Percentiles rank a stretch among this genome's conserved stretches.
These are phyloP conservation scores for Sphaerophoria rueppellii DNA, from an alignment of 2,888 invertebrate species.

Conservation along the genomic window DNA sequence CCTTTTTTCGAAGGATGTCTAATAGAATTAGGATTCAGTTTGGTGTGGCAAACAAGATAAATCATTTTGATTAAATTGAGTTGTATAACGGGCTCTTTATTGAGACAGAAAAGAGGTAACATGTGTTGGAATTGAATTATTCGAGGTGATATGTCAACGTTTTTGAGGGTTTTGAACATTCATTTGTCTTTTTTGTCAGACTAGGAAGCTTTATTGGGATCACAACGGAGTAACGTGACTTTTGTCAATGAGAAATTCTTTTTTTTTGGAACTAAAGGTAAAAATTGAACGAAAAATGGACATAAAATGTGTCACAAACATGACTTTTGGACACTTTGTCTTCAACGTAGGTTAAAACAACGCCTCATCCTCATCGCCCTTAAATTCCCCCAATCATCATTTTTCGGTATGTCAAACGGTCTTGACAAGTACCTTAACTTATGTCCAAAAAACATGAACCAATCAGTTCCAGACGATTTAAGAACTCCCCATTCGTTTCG, in stretches of 20 bases:
- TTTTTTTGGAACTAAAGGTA: neutral
- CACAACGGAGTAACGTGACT: neutral
- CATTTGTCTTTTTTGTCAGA: slow-evolving; percentile 34
- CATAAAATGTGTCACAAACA: too few species aligned
- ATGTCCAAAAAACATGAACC: too few species aligned
- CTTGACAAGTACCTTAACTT: too few species aligned
- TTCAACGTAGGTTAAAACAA: too few species aligned
- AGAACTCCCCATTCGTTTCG: neutral
- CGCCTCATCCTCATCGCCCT: too few species aligned
- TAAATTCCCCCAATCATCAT: too few species aligned
- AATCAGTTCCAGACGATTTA: neutral
- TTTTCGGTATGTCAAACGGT: too few species aligned
- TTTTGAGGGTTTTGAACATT: slow-evolving; percentile 10
- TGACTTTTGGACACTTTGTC: too few species aligned
- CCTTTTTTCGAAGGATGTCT: slow-evolving; percentile 2
- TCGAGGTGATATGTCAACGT: slow-evolving; percentile 41
- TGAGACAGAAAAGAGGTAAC: slow-evolving; percentile 20
- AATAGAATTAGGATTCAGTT: slow-evolving; percentile 65
- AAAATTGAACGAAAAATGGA: too few species aligned
- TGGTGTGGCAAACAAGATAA: slow-evolving; percentile 39
- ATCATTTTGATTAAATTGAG: slow-evolving; percentile 71
- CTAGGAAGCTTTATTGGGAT: neutral
- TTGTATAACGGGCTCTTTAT: slow-evolving; percentile 34
- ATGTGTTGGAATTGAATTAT: slow-evolving; percentile 49
- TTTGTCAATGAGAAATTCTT: neutral